These are phyloP conservation scores for Macrotus californicus DNA, from an alignment of 2,113 vertebrate genomes.

Conservation along the genomic window DNA sequence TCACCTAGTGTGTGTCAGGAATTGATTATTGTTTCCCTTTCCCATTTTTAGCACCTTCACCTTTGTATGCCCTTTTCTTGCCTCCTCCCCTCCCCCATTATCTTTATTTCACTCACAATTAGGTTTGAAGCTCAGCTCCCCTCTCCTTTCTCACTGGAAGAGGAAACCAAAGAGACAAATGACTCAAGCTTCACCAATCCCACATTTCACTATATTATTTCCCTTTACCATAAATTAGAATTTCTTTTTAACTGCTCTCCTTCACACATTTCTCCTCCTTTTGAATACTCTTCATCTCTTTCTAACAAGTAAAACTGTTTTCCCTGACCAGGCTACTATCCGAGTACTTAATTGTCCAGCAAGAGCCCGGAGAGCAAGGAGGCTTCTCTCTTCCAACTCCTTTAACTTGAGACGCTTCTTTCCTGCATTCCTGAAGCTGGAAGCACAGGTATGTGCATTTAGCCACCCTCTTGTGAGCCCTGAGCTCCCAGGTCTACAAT, in stretches of 20 bases:
- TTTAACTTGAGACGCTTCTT: background rate
- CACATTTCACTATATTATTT: background rate
- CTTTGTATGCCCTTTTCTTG: rapidly evolving
- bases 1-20: too few relatives aligned
- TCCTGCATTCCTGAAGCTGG: background rate
- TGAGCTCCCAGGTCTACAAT: background rate
- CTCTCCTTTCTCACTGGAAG: rapidly evolving
- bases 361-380: background rate
- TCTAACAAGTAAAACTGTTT: background rate
- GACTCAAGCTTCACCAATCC: background rate
- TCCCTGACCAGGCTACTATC: background rate
- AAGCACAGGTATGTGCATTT: background rate
- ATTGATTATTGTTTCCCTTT: background rate
- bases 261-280: background rate
- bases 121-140: background rate
- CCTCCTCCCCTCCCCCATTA: background rate
- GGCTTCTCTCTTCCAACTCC: too few relatives aligned
- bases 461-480: background rate
- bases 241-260: background rate
- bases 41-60: too few relatives aligned
- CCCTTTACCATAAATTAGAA: background rate
- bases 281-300: background rate
- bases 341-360: background rate
- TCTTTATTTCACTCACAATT: background rate
- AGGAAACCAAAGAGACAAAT: background rate